These are phyloP conservation scores for Capitella teleta DNA, from an alignment of 1,140 invertebrate species.

Conservation along the genomic window DNA sequence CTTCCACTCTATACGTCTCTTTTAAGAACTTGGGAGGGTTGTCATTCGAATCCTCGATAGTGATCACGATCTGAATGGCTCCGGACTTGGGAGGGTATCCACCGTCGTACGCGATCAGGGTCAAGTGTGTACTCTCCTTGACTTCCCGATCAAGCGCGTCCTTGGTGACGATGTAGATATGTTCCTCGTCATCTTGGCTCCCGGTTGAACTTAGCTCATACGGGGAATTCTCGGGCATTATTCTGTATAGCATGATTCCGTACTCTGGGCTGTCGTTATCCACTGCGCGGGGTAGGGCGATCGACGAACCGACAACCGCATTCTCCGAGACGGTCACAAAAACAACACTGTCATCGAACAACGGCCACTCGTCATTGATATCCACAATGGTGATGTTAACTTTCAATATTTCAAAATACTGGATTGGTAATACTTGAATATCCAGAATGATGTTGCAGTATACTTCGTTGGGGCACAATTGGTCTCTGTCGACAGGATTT, in stretches of 20 bases:
- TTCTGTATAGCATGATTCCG: constrained; percentile 6
- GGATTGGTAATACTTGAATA: too few relatives aligned
- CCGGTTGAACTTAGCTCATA: constrained; percentile 5
- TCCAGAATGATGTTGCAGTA: too few relatives aligned
- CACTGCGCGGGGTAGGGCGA: constrained; percentile 30
- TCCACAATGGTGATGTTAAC: constrained; percentile 7
- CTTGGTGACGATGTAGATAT: background rate
- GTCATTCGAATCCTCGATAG: constrained; percentile 87
- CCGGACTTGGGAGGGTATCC: constrained; percentile 72
- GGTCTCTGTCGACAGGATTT: too few relatives aligned
- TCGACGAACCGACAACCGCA: constrained; percentile 48
- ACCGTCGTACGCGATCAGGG: constrained; percentile 88
- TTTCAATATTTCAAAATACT: background rate
- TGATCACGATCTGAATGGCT: constrained; percentile 79
- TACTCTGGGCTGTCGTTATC: constrained; percentile 6
- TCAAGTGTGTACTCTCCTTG: constrained; percentile 67
- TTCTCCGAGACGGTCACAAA: constrained; percentile 39
- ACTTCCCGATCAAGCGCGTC: constrained; percentile 71
- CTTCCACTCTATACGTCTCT: constrained; percentile 68
- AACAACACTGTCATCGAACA: constrained; percentile 14
- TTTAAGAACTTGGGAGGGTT: constrained; percentile 89
- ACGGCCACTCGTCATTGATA: constrained; percentile 7
- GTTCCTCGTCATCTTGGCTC: background rate
- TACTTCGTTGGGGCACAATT: too few relatives aligned
- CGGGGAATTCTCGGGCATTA: background rate